Evolutionary conservation across 2,113 vertebrate genomes (phyloP).

Genomic region (Noturus placidus): DNA sequence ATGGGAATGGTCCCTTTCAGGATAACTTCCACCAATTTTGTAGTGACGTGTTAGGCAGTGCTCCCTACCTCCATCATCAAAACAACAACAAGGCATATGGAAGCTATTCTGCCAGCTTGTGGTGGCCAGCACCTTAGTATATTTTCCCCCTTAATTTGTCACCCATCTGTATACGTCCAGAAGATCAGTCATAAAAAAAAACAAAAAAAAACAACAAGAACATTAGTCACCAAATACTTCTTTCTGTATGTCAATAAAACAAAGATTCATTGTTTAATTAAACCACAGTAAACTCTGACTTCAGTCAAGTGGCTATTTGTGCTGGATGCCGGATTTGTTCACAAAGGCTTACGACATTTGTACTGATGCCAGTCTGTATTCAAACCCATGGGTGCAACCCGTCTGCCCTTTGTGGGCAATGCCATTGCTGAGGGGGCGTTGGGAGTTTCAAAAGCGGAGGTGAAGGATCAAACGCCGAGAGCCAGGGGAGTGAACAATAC

Average conservation of each 20-base stretch:
- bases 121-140: not conserved
- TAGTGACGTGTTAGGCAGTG: not conserved
- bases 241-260: not conserved
- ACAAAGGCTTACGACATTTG: slow-evolving; percentile 6
- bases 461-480: slow-evolving; percentile 25
- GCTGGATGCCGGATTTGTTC: not conserved
- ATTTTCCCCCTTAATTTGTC: not conserved
- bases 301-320: slow-evolving; percentile 13
- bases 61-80: not conserved
- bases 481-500: slow-evolving; percentile 40
- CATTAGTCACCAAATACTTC: not conserved
- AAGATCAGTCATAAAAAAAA: no score
- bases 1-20: not conserved
- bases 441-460: slow-evolving; percentile 31
- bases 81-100: not conserved
- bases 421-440: slow-evolving; percentile 1
- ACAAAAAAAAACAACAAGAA: not conserved
- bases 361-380: not conserved
- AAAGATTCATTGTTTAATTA: slow-evolving; percentile 26
- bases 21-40: not conserved
- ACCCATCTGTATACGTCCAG: not conserved
- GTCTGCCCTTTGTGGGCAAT: not conserved
- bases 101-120: not conserved
- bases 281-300: not conserved
- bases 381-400: slow-evolving; percentile 8